Evolutionary conservation across 2,797 vertebrate species (phyloP).

Genomic region (Catharus ustulatus): DNA sequence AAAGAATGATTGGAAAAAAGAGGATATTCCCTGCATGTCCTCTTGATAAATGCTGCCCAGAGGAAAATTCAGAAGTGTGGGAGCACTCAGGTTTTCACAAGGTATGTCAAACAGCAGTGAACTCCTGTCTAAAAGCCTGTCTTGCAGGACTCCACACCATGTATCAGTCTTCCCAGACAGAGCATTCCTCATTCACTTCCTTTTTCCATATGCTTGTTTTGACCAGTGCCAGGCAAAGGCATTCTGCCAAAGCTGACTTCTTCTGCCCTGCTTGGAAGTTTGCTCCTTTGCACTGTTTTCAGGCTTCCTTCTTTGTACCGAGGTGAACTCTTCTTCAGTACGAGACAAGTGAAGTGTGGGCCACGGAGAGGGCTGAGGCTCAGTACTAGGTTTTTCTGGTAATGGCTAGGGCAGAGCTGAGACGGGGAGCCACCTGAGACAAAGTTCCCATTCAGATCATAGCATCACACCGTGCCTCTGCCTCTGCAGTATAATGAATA

Average conservation of each 20-base stretch:
- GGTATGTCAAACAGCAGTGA: neutral
- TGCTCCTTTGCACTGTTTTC: neutral
- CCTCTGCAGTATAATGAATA: neutral
- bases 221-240: neutral
- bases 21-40: neutral
- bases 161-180: neutral
- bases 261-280: neutral
- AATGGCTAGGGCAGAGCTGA: neutral
- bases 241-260: slow-evolving; percentile 1
- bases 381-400: neutral
- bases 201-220: slow-evolving; percentile 25
- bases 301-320: neutral
- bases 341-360: neutral
- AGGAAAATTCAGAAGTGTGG: neutral
- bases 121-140: neutral
- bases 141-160: neutral
- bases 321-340: neutral
- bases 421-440: neutral
- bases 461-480: neutral
- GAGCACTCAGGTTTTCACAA: neutral
- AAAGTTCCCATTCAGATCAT: neutral
- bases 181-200: neutral
- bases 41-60: neutral
- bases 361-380: neutral
- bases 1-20: neutral